Conservation (phyloP, 2,797 vertebrate species). For the Novumbra hubbsi region DNA sequence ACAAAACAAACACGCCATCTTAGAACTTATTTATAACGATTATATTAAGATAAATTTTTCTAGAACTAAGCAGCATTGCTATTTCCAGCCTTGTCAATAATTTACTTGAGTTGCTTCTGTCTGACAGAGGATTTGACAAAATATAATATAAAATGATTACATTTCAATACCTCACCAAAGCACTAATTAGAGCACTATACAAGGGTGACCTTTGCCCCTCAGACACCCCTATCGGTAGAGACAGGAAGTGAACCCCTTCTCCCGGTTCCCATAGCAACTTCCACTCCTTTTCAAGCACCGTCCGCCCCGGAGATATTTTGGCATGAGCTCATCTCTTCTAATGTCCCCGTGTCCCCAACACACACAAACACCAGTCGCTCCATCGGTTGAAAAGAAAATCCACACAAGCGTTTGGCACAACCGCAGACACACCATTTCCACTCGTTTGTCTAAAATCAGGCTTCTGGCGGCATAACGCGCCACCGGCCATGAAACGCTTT, state of each 20-base stretch:
- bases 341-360: slow-evolving; percentile 45
- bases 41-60: too few species aligned
- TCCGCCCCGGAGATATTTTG: slow-evolving; percentile 43
- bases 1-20: too few species aligned
- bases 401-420: neutral
- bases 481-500: slow-evolving; percentile 60
- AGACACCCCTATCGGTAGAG: slow-evolving; percentile 24
- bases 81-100: too few species aligned
- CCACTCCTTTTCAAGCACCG: slow-evolving; percentile 33
- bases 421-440: slow-evolving; percentile 62
- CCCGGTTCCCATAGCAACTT: slow-evolving; percentile 64
- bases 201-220: slow-evolving; percentile 28
- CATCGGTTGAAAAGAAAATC: too few species aligned
- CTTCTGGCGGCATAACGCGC: slow-evolving; percentile 58
- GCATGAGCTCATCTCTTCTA: too few species aligned
- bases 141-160: too few species aligned
- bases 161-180: neutral
- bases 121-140: too few species aligned
- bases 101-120: too few species aligned
- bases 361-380: neutral
- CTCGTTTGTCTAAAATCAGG: slow-evolving; percentile 74
- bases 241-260: slow-evolving; percentile 41
- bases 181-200: neutral
- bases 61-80: too few species aligned
- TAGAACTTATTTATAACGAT: too few species aligned